Base-by-base conservation (phyloP, 2,797 vertebrate species). In the Sebastes iracundus region DNA sequence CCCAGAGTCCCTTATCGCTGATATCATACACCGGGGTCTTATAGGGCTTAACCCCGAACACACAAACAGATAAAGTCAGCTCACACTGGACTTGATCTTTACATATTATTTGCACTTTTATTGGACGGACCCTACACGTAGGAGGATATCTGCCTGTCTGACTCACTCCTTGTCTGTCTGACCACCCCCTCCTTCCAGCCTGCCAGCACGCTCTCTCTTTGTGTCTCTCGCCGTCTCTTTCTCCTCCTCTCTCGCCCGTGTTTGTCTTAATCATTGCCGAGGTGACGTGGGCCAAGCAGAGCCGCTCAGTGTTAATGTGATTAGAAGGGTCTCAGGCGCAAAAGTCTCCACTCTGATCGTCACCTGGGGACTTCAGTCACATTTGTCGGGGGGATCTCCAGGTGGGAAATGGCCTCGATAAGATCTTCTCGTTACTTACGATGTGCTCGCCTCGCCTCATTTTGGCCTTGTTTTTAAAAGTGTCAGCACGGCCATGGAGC, bases 121-220 rank as follows among this genome's bases (percentile, higher is more conserved):
- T 93, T 89, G 82, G 87, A 89, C 59, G 71, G 87, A 79, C 86
- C 46, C 69, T 64, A 52, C 78, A 88, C 88, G 94, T 94, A 90
- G 93, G 93, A 93, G 92, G 90, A 89, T 88, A 84, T 93, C 78
- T 91, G 82, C 81, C 80, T 79, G 80, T 91, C 90, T 93, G 91
- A 93, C 90, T 94, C 91, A 94, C 85, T 90, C 83, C 88, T 78
- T 80, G 91, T 93, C 92, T 91, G 93, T 90, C 93, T 94, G 92
- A 94, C 90, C 92, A 91, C 92, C 93, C 89, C 92, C 90, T 93
- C 90, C 85, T 90, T 84, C 32, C 18, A 80, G 77, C 84, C 84
- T 86, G 87, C 90, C 85, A 82, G 83, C 78, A 55, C 8, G 49
- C 49, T 20, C 88, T 88, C 83, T 88, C 80, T 85, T 85, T 85